phyloP scores from a whole-genome alignment of 2,888 invertebrate species.

The Lasioglossum zephyrum region DNA sequence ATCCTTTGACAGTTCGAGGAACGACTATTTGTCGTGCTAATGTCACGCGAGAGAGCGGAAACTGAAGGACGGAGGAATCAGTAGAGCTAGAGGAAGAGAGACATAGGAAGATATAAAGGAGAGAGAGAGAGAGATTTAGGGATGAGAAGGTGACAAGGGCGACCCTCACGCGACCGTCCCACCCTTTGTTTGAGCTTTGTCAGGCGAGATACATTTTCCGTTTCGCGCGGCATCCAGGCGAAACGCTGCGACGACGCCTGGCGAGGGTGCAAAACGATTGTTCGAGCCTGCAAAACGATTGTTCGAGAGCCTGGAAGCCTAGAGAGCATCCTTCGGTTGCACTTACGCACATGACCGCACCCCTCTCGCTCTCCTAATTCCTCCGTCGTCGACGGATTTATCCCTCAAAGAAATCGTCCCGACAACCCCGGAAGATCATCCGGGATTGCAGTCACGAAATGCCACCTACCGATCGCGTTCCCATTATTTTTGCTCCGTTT shows the following conservation, averaged over 20 bases:
- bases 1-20: conserved; percentile 71
- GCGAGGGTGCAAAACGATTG: conserved; percentile 78
- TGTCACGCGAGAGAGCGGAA: conserved; percentile 68
- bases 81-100: neutral
- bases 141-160: conserved; percentile 48
- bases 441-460: conserved; percentile 51
- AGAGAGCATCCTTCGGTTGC: conserved; percentile 64
- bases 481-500: conserved; percentile 46
- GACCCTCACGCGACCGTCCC: conserved; percentile 70
- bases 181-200: conserved; percentile 82
- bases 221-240: conserved; percentile 68
- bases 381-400: conserved; percentile 48
- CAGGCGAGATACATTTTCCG: conserved; percentile 81
- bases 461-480: conserved; percentile 45
- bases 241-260: neutral
- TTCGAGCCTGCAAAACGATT: conserved; percentile 77
- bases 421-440: conserved; percentile 46
- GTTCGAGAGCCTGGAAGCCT: conserved; percentile 54
- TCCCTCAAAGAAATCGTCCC: conserved; percentile 53
- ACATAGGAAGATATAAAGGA: neutral
- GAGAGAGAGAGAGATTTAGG: conserved; percentile 15
- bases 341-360: conserved; percentile 64
- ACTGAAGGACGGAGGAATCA: conserved; percentile 17
- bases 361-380: conserved; percentile 45
- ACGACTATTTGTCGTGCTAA: conserved; percentile 75